Percentiles rank a stretch among this genome's conserved stretches.
phyloP scores from a whole-genome alignment of 2,113 vertebrate genomes.

The Elephas maximus region DNA sequence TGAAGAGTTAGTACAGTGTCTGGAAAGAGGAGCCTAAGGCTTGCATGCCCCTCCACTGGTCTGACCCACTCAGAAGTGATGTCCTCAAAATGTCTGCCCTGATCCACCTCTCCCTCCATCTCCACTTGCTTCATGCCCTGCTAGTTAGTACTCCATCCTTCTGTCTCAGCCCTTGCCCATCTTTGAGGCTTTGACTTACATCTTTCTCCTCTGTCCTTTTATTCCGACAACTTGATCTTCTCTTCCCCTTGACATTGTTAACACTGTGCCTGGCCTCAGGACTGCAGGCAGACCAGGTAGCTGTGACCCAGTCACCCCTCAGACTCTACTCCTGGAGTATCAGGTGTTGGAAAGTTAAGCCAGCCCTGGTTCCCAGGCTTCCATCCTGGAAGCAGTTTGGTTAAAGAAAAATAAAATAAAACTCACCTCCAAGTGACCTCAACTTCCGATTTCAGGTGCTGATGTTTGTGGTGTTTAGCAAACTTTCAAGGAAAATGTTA shows the following conservation, averaged over 20 bases:
- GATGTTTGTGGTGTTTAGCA: constrained; percentile 70
- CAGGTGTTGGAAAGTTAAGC: neutral
- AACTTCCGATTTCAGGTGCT: constrained; percentile 40
- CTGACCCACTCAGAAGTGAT: neutral
- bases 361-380: neutral
- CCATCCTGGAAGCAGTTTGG: neutral
- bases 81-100: neutral
- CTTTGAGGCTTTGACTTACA: neutral
- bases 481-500: constrained; percentile 80
- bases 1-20: neutral
- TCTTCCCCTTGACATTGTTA: neutral
- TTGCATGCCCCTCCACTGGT: neutral
- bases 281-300: neutral
- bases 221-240: neutral
- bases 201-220: neutral
- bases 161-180: neutral
- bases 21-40: neutral
- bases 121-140: neutral
- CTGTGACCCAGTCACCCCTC: neutral
- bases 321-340: neutral
- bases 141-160: neutral
- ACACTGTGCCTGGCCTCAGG: neutral
- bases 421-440: constrained; percentile 38
- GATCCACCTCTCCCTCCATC: neutral
- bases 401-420: constrained; percentile 64